These are phyloP conservation scores for Euphonia xanthogaster DNA, from an alignment of 2,797 vertebrate species.

Conservation along the genomic window DNA sequence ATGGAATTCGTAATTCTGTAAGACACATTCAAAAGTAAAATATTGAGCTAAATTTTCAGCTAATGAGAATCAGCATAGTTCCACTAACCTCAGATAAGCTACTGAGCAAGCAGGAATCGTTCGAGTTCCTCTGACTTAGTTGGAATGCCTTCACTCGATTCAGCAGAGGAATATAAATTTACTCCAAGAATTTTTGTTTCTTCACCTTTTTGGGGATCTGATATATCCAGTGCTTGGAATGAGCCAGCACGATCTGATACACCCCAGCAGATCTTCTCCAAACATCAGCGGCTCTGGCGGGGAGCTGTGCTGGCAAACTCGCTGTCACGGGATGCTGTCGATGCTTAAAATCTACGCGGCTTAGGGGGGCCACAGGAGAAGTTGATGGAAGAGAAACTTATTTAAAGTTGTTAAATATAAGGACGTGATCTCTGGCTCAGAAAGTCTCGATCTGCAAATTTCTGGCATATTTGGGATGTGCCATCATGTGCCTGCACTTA, in stretches of 20 bases:
- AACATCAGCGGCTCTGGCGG: not conserved
- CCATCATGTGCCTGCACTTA: not conserved
- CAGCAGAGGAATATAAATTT: constrained; percentile 41
- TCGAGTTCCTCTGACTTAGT: constrained; percentile 43
- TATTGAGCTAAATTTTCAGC: constrained; percentile 28
- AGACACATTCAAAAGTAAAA: not conserved
- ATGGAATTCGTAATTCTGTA: constrained; percentile 33
- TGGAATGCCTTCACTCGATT: constrained; percentile 54
- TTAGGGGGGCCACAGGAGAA: not conserved
- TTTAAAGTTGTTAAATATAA: not conserved
- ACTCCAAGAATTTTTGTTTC: constrained; percentile 23
- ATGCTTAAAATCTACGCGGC: not conserved
- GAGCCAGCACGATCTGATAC: not conserved
- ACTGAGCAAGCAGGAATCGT: constrained; percentile 19
- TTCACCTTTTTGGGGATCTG: constrained; percentile 9
- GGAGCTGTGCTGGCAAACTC: not conserved
- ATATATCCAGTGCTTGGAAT: not conserved
- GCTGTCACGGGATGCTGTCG: not conserved
- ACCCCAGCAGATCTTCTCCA: not conserved
- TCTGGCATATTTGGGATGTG: not conserved
- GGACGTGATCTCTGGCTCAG: not conserved
- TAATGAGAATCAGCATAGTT: constrained; percentile 57
- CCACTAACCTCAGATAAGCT: constrained; percentile 55
- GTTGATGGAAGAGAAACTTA: not conserved
- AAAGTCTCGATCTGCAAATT: not conserved